phyloP scores from a whole-genome alignment of 2,797 vertebrate species.

The Halcyon smyrnensis region DNA sequence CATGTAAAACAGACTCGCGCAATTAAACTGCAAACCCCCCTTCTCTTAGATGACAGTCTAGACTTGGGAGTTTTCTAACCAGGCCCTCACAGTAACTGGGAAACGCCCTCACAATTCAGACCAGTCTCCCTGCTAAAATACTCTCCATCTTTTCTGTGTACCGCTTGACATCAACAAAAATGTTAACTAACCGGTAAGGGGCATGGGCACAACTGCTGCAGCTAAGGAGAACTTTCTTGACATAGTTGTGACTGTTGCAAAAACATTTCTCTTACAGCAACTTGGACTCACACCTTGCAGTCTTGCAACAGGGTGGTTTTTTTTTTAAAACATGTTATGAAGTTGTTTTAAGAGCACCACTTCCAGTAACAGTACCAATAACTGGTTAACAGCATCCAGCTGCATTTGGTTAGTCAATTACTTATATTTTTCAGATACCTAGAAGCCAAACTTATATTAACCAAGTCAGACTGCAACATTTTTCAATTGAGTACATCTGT shows the following conservation, averaged over 20 bases:
- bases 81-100: too few species aligned
- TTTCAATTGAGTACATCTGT: background rate
- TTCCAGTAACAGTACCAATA: background rate
- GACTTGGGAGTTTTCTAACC: background rate
- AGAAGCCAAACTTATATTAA: conserved; percentile 9
- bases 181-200: background rate
- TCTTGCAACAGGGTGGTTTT: background rate
- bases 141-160: background rate
- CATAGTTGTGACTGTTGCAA: background rate
- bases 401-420: background rate
- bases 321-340: background rate
- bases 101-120: background rate
- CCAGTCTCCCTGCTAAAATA: background rate
- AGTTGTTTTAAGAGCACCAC: background rate
- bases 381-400: background rate
- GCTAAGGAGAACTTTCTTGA: background rate
- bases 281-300: too few species aligned
- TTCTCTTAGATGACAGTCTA: background rate
- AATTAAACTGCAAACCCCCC: background rate
- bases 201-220: background rate
- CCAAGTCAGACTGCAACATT: background rate
- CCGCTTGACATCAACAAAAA: background rate
- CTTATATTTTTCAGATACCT: background rate
- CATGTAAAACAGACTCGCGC: accelerated
- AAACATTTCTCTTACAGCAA: background rate